Evolutionary conservation across 2,113 vertebrate genomes (phyloP).

Genomic region (Phycodurus eques): DNA sequence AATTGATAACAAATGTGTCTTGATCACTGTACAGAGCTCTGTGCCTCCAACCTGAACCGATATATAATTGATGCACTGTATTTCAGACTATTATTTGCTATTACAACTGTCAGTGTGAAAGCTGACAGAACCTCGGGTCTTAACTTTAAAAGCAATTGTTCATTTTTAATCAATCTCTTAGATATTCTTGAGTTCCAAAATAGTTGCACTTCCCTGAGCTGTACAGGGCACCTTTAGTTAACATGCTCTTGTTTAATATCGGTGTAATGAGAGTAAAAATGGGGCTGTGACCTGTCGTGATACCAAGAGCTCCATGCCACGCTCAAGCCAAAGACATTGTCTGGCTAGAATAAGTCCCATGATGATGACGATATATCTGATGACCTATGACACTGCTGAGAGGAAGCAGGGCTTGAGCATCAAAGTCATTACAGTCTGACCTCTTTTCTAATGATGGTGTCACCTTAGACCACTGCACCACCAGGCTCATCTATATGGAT

Average conservation of each 20-base stretch:
- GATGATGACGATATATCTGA: slow-evolving; percentile 28
- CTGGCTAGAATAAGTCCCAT: slow-evolving; percentile 25
- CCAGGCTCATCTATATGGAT: slow-evolving; percentile 57
- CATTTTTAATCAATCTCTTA: no score
- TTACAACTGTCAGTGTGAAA: no score
- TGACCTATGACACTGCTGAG: slow-evolving; percentile 51
- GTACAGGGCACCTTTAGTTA: slow-evolving; percentile 17
- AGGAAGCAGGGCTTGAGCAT: slow-evolving; percentile 52
- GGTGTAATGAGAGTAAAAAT: slow-evolving; percentile 36
- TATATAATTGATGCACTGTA: no score
- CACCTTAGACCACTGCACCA: slow-evolving; percentile 27
- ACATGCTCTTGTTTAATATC: slow-evolving; percentile 19
- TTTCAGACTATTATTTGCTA: no score
- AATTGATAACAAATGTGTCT: no score
- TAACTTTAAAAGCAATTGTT: no score
- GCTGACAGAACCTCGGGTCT: no score
- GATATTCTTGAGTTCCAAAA: background rate
- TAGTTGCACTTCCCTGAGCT: background rate
- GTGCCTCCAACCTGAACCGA: no score
- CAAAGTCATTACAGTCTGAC: slow-evolving; percentile 63
- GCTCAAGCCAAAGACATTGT: slow-evolving; percentile 17
- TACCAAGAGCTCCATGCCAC: slow-evolving; percentile 11
- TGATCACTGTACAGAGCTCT: no score
- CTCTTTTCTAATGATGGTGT: slow-evolving; percentile 43
- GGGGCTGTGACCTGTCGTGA: slow-evolving; percentile 16